Evolutionary conservation across 2,888 invertebrate species (phyloP), one percentile per base, ranked within the genome.

Genomic region (Apodemia mormo): DNA sequence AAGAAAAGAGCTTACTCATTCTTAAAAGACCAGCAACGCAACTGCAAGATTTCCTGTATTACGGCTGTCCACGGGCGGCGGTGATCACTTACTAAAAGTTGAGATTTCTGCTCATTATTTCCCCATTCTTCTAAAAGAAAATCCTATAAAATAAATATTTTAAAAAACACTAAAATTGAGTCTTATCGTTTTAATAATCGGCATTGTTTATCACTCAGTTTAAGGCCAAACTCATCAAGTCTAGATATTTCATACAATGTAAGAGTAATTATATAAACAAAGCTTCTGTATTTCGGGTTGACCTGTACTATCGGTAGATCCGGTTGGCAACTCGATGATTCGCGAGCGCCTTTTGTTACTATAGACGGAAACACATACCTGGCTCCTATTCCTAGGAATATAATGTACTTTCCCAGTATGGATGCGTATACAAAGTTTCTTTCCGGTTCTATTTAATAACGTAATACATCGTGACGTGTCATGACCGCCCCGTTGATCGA

Each of bases 251-350:
- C 33, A 14, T 37, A 61, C 61, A 33, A 33, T 61, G 33, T 61
- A 61, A 40, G 33, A 40, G 33, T 37, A 68, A 37, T 72, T 75
- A 66, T 67, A 75, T 75, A 76, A 74, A 74, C 74, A 76, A 77
- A 77, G 74, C 71, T 79, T 81, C 81, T 80, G 78, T 76, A 76
- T 77, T 73, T 72, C 70, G 77, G 76, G 52, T 37, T 86, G 85
- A 85, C 84, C 87, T 82, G 80, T 76, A 76, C 75, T 83, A 82
- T 85, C 82, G 73, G 70, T 70, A 81, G 78, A 80, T 87, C 87
- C 88, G 88, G 84, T 78, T 85, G 79, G 83, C 80, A 83, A 88
- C 86, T 70, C 68, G 70, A 66, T 70, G 30, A 61, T 65, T 49
- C 1, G 58, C 65, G 66, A 69, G 65, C 52, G n/a, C 68, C 68